Conservation (phyloP, 1,140 invertebrate genomes). For the Atta texana region DNA sequence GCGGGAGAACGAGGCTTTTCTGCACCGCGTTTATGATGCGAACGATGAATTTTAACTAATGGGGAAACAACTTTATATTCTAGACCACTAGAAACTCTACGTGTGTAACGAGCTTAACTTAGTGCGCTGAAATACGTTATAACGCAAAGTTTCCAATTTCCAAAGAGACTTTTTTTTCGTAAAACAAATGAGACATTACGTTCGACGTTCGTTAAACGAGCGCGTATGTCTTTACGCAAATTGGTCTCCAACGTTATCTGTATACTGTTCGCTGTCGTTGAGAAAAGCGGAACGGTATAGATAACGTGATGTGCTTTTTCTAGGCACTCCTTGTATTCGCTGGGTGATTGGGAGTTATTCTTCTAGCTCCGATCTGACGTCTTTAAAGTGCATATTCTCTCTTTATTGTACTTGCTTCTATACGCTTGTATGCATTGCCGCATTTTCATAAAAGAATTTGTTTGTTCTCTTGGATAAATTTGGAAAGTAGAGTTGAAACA, state of each 20-base stretch:
- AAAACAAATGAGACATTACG: not conserved
- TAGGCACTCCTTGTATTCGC: not conserved
- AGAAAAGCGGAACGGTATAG: conserved; percentile 14
- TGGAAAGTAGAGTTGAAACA: not conserved
- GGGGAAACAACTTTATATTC: conserved; percentile 27
- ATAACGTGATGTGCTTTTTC: conserved; percentile 17
- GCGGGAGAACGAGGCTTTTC: conserved; percentile 52
- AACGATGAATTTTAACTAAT: conserved; percentile 30
- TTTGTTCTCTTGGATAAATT: not conserved
- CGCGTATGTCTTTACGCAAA: not conserved
- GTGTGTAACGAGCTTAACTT: conserved; percentile 65
- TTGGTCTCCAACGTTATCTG: conserved; percentile 6
- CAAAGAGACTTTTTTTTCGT: conserved; percentile 46
- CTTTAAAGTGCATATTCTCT: not conserved
- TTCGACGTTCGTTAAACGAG: conserved; percentile 22
- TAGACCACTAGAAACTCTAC: conserved; percentile 40
- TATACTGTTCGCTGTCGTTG: conserved; percentile 19
- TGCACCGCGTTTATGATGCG: conserved; percentile 37
- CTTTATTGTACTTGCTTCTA: conserved; percentile 3
- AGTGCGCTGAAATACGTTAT: conserved; percentile 57
- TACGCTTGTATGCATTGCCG: not conserved
- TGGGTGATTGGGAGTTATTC: conserved; percentile 8
- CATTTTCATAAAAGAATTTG: not conserved
- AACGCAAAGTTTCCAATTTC: conserved; percentile 26
- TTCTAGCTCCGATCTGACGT: conserved; percentile 5